A percentile compares a stretch with the other conserved stretches of the same genome.
Evolutionary conservation across 1,140 invertebrate genomes (phyloP).

Genomic region (Diplogasteroides magnus): DNA sequence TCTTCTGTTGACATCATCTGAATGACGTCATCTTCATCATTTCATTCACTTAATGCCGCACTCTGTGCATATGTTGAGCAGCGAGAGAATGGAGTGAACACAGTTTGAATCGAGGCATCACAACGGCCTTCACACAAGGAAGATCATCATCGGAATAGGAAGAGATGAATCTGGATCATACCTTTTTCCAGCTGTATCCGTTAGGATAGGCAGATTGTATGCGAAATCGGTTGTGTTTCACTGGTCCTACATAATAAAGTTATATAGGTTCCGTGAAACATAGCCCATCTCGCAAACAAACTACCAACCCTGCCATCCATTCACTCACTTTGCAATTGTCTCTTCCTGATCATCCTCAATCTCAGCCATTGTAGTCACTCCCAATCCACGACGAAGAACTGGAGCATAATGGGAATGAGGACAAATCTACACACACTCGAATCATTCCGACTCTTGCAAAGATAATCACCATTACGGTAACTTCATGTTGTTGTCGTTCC

Average conservation of each 20-base stretch:
- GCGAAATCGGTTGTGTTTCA: too few species aligned
- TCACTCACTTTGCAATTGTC: neutral
- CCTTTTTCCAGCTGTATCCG: too few species aligned
- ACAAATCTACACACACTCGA: neutral
- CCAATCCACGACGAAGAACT: neutral
- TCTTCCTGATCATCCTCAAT: neutral
- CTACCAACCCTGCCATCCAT: too few species aligned
- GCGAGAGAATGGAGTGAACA: slow-evolving; percentile 41
- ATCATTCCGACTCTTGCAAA: neutral
- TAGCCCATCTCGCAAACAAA: too few species aligned
- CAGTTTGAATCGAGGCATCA: slow-evolving; percentile 40
- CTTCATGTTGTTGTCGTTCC: neutral
- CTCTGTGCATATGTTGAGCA: slow-evolving; percentile 40
- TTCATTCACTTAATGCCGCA: slow-evolving; percentile 6
- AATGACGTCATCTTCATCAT: neutral
- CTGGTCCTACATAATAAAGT: too few species aligned
- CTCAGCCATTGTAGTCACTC: neutral
- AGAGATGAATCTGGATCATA: neutral
- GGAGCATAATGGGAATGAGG: neutral
- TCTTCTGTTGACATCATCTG: slow-evolving; percentile 32
- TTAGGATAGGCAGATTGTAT: too few species aligned
- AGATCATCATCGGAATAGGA: neutral
- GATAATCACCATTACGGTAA: neutral
- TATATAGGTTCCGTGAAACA: too few species aligned
- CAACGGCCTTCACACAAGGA: slow-evolving; percentile 13